Base-by-base conservation (phyloP, 2,113 vertebrate species). In the Tautogolabrus adspersus region DNA sequence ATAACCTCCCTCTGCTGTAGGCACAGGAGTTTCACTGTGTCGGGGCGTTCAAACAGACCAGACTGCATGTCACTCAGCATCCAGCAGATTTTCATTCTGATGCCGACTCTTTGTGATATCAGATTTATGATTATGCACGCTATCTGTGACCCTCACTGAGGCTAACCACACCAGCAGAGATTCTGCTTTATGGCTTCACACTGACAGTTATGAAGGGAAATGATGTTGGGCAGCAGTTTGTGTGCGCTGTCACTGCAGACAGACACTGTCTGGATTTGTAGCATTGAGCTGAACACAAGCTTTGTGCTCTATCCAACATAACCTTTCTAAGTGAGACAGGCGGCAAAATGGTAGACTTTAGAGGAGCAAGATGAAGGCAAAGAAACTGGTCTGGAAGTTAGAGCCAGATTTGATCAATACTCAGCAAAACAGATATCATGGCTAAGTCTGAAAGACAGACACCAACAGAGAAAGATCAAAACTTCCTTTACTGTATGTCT, bases 51-150 rank as follows among this genome's bases (percentile, higher is more conserved):
- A 51, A 66, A 69, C 49, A 37, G 62, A 52, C 12, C 8, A 16
- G 44, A 40, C n/a, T 69, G 37, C 26, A 55, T 37, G 10, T 13
- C 26, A 38, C 16, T 49, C 21, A 37, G 47, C 71, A 66, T 42
- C 55, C 72, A 54, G 49, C 56, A 52, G 62, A 56, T 26, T 26
- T 26, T 63, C 38, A 19, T 37, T 66, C 10, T n/a, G 26, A 19
- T 30, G 10, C 61, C 15, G 55, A 60, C 75, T 23, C 30, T 56
- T 21, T 34, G 67, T 61, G 40, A 70, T 71, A 69, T 82, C 57
- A 81, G 66, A 89, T 86, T 75, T 68, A 72, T 7, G 2, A 74
- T 30, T 19, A 78, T 42, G 52, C 51, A 68, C 49, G 70, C 23
- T 56, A n/a, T 71, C 8, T 26, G 49, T 74, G 54, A 73, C 62